Evolutionary conservation across 1,140 invertebrate species (phyloP).

Genomic region (Formica selysi): DNA sequence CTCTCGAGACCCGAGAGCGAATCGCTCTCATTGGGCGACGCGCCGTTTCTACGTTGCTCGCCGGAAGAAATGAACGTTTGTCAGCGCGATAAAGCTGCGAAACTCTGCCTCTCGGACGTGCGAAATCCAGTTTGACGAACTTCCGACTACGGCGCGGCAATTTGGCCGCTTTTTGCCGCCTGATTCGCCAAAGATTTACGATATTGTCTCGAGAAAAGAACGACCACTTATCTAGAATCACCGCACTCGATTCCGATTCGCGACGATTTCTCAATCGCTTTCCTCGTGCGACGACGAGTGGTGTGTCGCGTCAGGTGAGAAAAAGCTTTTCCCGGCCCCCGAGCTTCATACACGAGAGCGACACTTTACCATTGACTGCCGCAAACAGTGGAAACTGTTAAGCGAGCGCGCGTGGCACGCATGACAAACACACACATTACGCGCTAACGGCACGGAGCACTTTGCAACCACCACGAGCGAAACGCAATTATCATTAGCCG

Average conservation of each 20-base stretch:
- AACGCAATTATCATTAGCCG: conserved; percentile 60
- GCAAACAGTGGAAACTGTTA: conserved; percentile 51
- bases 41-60: conserved; percentile 19
- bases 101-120: background rate
- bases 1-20: conserved; percentile 40
- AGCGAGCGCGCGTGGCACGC: conserved; percentile 40
- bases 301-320: conserved; percentile 16
- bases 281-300: background rate
- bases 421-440: conserved; percentile 54
- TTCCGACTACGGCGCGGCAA: background rate
- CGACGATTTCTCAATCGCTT: background rate
- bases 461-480: conserved; percentile 31
- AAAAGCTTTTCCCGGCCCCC: background rate
- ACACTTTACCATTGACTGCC: conserved; percentile 47
- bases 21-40: conserved; percentile 27
- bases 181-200: conserved; percentile 29
- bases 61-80: conserved; percentile 40
- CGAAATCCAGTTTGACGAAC: conserved; percentile 35
- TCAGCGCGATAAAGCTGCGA: conserved; percentile 17
- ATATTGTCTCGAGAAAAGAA: conserved; percentile 26
- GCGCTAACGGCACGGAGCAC: conserved; percentile 43
- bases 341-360: conserved; percentile 26
- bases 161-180: conserved; percentile 26
- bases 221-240: conserved; percentile 8
- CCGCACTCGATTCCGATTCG: background rate